Base-by-base conservation (phyloP, 2,888 invertebrate genomes). In the Drosophila merina region DNA sequence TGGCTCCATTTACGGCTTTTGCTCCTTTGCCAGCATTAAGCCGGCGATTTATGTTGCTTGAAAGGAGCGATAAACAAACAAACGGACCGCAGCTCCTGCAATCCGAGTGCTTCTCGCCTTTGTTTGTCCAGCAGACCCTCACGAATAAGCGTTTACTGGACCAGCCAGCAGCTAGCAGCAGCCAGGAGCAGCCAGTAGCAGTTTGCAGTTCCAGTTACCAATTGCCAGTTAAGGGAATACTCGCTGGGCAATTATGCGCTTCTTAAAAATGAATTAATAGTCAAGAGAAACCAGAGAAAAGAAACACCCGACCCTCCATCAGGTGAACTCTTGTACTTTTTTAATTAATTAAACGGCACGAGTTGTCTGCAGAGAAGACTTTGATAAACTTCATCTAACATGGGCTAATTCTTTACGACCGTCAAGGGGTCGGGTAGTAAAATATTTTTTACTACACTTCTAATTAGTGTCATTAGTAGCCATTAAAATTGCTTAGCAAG, bases 41-140 rank as follows among this genome's bases (percentile, higher is more conserved):
- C 47, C 71, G 20, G 58, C 75, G 83, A 84, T 85, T 84, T 87
- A 84, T 82, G 74, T 72, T 56, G 67, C 72, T 69, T 54, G 74
- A 68, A 57, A 40, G 75, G 57, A 56, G 59, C 59, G 57, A 33
- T 51, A 59, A 59, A 42, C 58, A 56, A 59, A 54, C 67, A 74
- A 67, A 60, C 66, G 59, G 56, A 58, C 66, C 57, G 26, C 73
- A 72, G 72, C 57, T 63, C 56, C 55, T 57, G 73, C 66, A 73
- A 72, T 73, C 57, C 57, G 57, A 73, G 73, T 51, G 44, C 10
- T 31, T 28, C 40, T 30, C 38, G 44, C 47, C 33, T 42, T 62
- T 55, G 72, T 62, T 62, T 62, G 33, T 48, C 47, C 56, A 10
- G 38, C 40, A 20, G 26, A 28, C 50, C 28, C 50, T 47, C 49